These are phyloP conservation scores for Nemapogon koenigi DNA, from an alignment of 2,888 invertebrate genomes.

Conservation along the genomic window DNA sequence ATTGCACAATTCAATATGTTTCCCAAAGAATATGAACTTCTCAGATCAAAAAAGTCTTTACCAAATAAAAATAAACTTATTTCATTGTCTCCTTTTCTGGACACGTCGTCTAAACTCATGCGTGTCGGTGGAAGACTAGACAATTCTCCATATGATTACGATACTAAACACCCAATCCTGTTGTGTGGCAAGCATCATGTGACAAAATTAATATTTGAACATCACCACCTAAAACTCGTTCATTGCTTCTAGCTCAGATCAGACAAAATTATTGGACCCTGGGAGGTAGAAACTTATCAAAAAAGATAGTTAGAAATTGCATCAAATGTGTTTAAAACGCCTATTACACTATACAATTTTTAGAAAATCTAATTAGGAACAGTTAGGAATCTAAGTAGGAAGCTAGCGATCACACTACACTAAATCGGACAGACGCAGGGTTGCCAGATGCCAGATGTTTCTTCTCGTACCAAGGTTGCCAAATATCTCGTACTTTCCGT, in stretches of 20 bases:
- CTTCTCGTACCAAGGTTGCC: too few species aligned
- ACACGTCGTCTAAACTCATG: background rate
- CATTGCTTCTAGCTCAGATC: slow-evolving; percentile 2
- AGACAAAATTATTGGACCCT: slow-evolving; percentile 10
- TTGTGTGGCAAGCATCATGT: slow-evolving; percentile 9
- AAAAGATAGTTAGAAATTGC: background rate
- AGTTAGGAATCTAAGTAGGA: too few species aligned
- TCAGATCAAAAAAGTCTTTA: background rate
- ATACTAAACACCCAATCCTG: slow-evolving; percentile 7
- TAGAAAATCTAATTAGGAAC: too few species aligned
- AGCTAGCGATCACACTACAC: too few species aligned
- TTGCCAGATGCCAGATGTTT: too few species aligned
- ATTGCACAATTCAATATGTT: slow-evolving; percentile 1
- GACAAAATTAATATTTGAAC: slow-evolving; percentile 5
- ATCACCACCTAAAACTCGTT: background rate
- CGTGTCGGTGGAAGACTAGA: slow-evolving; percentile 5
- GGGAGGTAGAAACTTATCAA: slow-evolving; percentile 8
- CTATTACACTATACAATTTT: too few species aligned
- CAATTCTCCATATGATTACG: slow-evolving; percentile 5
- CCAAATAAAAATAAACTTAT: slow-evolving; percentile 1
- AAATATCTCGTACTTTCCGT: too few species aligned
- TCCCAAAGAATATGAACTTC: slow-evolving; percentile 4
- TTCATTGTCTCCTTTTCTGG: slow-evolving; percentile 8
- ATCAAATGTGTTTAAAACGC: slow-evolving; percentile 2
- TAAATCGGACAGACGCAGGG: too few species aligned